phyloP scores from a whole-genome alignment of 2,113 vertebrate species.

The Aleadryas rufinucha region DNA sequence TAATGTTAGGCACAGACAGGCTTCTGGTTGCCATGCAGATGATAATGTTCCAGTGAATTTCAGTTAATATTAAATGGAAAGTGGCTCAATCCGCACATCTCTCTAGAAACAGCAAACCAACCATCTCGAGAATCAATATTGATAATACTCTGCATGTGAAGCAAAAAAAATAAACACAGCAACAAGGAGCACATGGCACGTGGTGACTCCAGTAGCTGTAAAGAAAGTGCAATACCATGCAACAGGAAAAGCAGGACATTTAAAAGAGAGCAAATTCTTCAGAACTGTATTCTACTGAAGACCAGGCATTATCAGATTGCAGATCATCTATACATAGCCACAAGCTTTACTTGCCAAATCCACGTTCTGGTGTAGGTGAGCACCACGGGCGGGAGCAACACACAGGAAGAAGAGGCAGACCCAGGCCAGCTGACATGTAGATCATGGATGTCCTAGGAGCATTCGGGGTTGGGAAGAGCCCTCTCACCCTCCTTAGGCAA shows the following conservation, averaged over 20 bases:
- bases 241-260: not conserved
- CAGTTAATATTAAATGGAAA: constrained; percentile 17
- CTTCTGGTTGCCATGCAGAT: constrained; percentile 10
- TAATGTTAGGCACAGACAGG: not conserved
- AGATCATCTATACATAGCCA: not conserved
- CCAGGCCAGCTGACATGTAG: not conserved
- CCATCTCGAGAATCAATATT: constrained; percentile 7
- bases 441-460: not conserved
- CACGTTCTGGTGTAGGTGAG: not conserved
- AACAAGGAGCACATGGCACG: not conserved
- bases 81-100: not conserved
- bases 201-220: not conserved
- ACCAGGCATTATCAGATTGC: not conserved
- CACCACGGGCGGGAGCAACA: rapidly evolving
- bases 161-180: not conserved
- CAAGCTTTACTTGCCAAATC: not conserved
- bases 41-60: not conserved
- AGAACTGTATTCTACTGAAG: not conserved
- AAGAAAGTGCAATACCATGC: not conserved
- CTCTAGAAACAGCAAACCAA: not conserved
- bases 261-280: not conserved
- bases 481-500: not conserved
- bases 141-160: not conserved
- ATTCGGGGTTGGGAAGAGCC: not conserved
- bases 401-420: not conserved